phyloP scores from a whole-genome alignment of 1,140 invertebrate species.

The Drosophila orena region DNA sequence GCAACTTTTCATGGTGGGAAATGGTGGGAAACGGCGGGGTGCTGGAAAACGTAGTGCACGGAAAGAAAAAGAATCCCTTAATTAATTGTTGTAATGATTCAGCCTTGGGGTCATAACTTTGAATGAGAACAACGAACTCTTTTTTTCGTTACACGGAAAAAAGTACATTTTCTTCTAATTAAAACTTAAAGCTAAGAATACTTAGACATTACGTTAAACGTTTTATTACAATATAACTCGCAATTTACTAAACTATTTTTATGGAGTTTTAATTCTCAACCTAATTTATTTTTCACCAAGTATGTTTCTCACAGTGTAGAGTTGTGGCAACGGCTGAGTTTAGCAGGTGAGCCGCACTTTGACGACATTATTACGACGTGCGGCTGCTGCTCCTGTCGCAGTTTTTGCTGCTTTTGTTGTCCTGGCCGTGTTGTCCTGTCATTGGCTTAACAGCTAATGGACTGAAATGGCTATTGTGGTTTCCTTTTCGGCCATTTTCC shows the following conservation, averaged over 20 bases:
- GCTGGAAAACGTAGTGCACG: slow-evolving; percentile 6
- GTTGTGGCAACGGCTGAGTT: slow-evolving; percentile 52
- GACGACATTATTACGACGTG: slow-evolving; percentile 68
- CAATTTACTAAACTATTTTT: too few species aligned
- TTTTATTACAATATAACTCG: too few species aligned
- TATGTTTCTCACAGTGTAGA: not conserved
- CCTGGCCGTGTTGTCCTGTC: slow-evolving; percentile 51
- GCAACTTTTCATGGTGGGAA: slow-evolving; percentile 25
- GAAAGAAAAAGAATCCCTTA: too few species aligned
- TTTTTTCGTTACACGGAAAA: too few species aligned
- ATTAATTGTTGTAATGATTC: too few species aligned
- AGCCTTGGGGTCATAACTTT: too few species aligned
- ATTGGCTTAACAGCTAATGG: slow-evolving; percentile 76
- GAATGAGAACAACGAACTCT: too few species aligned
- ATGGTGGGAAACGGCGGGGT: not conserved
- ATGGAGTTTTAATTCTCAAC: too few species aligned
- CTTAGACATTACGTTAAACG: too few species aligned
- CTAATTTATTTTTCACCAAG: too few species aligned
- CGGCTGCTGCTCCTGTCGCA: slow-evolving; percentile 23
- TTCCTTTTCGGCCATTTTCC: slow-evolving; percentile 40
- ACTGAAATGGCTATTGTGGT: slow-evolving; percentile 61
- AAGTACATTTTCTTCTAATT: too few species aligned
- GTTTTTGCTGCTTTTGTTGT: slow-evolving; percentile 29
- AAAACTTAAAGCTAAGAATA: too few species aligned
- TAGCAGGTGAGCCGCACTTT: slow-evolving; percentile 54